Percentiles rank a stretch among this genome's conserved stretches.
Conservation (phyloP, 2,113 vertebrate species). For the Mus pahari region DNA sequence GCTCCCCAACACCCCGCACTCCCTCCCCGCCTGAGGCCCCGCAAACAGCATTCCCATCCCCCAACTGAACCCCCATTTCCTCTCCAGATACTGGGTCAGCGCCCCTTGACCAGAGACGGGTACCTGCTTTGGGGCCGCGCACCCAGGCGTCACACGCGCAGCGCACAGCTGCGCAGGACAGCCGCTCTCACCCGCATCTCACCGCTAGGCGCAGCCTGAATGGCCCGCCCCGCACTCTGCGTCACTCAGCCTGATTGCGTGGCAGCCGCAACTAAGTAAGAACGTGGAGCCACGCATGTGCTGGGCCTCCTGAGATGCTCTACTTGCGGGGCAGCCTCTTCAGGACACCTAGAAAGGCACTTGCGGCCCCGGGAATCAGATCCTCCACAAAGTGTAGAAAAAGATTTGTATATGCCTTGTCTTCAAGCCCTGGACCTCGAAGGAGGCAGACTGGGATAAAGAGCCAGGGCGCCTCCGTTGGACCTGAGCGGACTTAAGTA, state of each 20-base stretch:
- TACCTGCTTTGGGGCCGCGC: neutral
- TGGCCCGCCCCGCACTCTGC: slow-evolving; percentile 45
- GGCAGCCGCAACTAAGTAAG: neutral
- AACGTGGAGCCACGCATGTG: neutral
- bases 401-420: no score
- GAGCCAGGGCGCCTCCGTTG: no score
- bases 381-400: no score
- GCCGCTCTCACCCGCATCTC: neutral
- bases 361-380: rapidly evolving
- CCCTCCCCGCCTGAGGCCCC: neutral
- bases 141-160: neutral
- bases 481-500: neutral
- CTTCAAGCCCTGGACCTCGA: neutral
- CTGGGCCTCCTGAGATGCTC: neutral
- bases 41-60: neutral
- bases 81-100: neutral
- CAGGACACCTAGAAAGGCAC: neutral
- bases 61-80: neutral
- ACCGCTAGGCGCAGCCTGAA: neutral
- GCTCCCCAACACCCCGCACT: neutral
- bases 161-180: neutral
- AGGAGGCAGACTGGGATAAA: neutral
- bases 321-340: neutral
- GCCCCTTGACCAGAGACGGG: neutral
- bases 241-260: slow-evolving; percentile 21